Evolutionary conservation across 2,888 invertebrate genomes (phyloP).

Genomic region (Hyalella azteca): DNA sequence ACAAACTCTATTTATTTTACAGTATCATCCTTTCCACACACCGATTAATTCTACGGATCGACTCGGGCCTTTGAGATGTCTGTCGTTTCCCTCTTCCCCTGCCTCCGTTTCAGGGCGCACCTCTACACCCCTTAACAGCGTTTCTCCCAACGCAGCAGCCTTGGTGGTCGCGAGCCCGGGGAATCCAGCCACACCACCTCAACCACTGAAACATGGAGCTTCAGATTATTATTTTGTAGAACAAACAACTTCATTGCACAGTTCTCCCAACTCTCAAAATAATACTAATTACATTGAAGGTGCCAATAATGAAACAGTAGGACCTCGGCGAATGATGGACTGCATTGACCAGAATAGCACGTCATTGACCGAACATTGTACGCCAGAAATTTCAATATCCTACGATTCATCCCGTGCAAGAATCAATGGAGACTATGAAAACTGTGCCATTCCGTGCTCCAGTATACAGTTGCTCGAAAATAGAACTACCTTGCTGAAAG

Average conservation of each 20-base stretch:
- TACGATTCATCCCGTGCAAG: not conserved
- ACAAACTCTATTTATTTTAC: not conserved
- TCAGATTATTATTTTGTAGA: not conserved
- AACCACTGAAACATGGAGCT: not conserved
- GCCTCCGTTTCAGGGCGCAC: not conserved
- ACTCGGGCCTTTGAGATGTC: not conserved
- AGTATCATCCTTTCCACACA: slow-evolving; percentile 1
- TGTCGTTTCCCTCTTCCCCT: slow-evolving; percentile 2
- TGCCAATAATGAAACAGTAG: not conserved
- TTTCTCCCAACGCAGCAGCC: not conserved
- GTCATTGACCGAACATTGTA: not conserved
- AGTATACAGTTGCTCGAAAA: not conserved
- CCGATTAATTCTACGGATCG: not conserved
- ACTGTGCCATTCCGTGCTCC: not conserved
- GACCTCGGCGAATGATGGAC: too few relatives aligned
- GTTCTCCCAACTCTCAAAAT: not conserved
- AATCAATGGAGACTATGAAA: not conserved
- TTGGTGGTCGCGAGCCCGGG: not conserved
- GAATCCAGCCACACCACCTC: not conserved
- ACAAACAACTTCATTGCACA: not conserved
- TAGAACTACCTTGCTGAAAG: not conserved
- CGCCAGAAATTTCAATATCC: not conserved
- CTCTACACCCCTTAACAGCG: not conserved
- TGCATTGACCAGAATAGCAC: not conserved
- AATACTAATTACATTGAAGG: not conserved